A percentile compares a stretch with the other conserved stretches of the same genome.
Evolutionary conservation across 1,140 invertebrate genomes (phyloP).

Genomic region (Neelides sp.): DNA sequence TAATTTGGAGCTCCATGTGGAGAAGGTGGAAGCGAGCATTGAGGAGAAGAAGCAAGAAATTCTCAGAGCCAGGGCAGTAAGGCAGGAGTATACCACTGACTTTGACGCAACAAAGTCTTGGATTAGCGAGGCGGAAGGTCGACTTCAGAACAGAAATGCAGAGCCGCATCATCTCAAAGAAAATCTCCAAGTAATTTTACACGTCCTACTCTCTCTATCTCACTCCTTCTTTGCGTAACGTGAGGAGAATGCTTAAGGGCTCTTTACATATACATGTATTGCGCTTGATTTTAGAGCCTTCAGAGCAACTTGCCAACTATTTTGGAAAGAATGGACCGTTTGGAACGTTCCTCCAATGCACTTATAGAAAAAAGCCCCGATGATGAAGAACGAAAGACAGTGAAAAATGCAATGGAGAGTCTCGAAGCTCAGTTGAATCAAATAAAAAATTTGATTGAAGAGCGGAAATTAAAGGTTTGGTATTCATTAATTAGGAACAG

Average conservation of each 20-base stretch:
- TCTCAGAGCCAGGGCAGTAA: conserved; percentile 64
- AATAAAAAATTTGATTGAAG: conserved; percentile 59
- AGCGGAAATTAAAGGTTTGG: conserved; percentile 52
- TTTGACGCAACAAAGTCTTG: conserved; percentile 67
- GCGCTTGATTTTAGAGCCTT: conserved; percentile 12
- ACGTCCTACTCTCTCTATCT: too few relatives aligned
- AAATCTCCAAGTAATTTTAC: conserved; percentile 45
- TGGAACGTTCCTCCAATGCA: conserved; percentile 59
- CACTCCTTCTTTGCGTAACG: too few relatives aligned
- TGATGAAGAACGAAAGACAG: conserved; percentile 58
- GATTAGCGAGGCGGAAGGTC: conserved; percentile 66
- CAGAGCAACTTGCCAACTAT: conserved; percentile 37
- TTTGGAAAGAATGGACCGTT: conserved; percentile 59
- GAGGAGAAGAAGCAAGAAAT: conserved; percentile 75
- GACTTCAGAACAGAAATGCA: conserved; percentile 63
- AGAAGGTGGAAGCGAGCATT: conserved; percentile 60
- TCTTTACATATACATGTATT: too few relatives aligned
- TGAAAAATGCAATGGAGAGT: conserved; percentile 58
- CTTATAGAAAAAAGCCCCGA: conserved; percentile 67
- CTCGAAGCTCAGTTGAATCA: conserved; percentile 64
- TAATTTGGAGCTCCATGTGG: conserved; percentile 48
- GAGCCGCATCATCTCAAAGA: conserved; percentile 64
- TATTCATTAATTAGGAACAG: background rate
- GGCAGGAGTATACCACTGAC: conserved; percentile 62
- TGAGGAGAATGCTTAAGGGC: too few relatives aligned